Base-by-base conservation (phyloP, 2,888 invertebrate genomes). In the Neelides folsomi region DNA sequence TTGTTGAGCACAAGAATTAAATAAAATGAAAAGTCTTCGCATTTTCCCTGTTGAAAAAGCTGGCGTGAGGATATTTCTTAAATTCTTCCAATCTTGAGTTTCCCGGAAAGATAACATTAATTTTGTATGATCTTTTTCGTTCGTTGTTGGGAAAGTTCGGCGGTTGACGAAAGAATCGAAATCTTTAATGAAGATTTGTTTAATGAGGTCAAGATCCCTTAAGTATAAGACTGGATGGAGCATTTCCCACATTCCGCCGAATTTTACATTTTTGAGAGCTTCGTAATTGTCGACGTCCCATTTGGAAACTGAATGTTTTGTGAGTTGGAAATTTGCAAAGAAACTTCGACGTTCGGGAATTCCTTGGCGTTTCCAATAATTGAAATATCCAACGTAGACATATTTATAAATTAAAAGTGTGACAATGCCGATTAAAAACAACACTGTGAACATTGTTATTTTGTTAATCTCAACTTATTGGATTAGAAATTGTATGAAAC, bases 171-270 rank as follows among this genome's bases (percentile, higher is more conserved):
- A 47, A 37, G 37, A 13, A 37, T 47, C 38, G 39, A 47, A 47
- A 15, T 47, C 47, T 13, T 47, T 47, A 4, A 20, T 37, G 13
- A 36, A 47, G 15, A 47, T 47, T 38, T 47, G 38, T 16, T 47
- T 47, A 2, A 37, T 37, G 6, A 47, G 12, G 15, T 47, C 47
- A 2, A 47, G 18, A n/a, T 47, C 47, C 5, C 38, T 7, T 7
- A 47, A 12, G 47, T 36, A 37, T 2, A 47, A 19, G 18, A 47
- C 47, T 15, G 47, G 47, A 5, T 47, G 16, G 7, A 36, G 8
- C 47, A 47, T 47, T 47, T 47, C 47, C 47, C 47, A 47, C 47
- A 47, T 47, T 38, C 47, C 47, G 8, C 47, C 47, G 18, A 37
- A 16, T 37, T 47, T 47, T 12, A 38, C 15, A 15, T 16, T 19